phyloP scores from a whole-genome alignment of 2,113 vertebrate species.

The Oreotrochilus melanogaster region DNA sequence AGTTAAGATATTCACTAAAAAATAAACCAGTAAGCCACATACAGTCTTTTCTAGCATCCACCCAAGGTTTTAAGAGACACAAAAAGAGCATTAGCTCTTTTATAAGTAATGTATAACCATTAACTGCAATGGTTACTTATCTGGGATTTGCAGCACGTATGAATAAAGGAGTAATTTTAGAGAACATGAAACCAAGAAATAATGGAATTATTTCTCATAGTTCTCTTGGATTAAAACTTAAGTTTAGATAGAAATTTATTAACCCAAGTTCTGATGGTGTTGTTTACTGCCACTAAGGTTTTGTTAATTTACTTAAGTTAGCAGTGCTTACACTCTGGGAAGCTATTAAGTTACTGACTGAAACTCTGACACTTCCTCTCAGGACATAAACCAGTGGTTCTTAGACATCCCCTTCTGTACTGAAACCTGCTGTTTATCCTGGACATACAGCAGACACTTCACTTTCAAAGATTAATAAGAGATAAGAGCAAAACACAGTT shows the following conservation, averaged over 20 bases:
- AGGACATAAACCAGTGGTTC: neutral
- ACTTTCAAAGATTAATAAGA: neutral
- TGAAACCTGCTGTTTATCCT: neutral
- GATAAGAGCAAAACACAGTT: neutral
- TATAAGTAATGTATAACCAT: too few species aligned
- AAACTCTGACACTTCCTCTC: neutral
- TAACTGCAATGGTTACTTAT: neutral
- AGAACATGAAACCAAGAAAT: neutral
- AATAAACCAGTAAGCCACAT: neutral
- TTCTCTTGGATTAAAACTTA: neutral
- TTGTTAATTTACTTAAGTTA: neutral
- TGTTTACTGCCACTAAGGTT: neutral
- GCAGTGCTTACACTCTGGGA: neutral
- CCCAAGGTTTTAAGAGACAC: neutral
- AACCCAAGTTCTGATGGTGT: neutral
- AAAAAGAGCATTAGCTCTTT: neutral
- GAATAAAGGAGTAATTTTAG: neutral
- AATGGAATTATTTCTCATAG: neutral
- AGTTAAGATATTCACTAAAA: neutral
- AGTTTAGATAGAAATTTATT: neutral
- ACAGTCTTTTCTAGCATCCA: neutral
- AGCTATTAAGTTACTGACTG: neutral
- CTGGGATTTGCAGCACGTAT: neutral
- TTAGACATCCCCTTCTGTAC: neutral
- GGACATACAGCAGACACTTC: neutral